Evolutionary conservation across 2,113 vertebrate species (phyloP).

Genomic region (Enhydra lutris): DNA sequence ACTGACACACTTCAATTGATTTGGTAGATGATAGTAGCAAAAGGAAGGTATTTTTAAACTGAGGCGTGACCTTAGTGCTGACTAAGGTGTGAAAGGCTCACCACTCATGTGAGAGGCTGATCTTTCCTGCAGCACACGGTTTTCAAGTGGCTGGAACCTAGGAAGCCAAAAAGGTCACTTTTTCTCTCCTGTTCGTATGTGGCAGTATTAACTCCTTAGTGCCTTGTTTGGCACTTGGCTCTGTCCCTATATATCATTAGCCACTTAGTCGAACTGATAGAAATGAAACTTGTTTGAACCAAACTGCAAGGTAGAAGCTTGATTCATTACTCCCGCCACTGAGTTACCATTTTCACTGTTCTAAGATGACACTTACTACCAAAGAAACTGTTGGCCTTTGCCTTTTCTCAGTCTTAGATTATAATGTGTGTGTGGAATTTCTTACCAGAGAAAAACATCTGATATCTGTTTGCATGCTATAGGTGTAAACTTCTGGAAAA

Average conservation of each 20-base stretch:
- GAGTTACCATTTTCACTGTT: not conserved
- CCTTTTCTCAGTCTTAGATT: conserved; percentile 36
- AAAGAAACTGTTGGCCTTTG: conserved; percentile 22
- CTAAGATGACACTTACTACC: not conserved
- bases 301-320: not conserved
- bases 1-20: not conserved
- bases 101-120: not conserved
- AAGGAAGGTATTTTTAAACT: not conserved
- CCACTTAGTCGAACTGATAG: not conserved
- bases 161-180: not conserved
- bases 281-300: not conserved
- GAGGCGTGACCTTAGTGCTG: not conserved
- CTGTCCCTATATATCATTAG: not conserved
- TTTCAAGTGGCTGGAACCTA: not conserved
- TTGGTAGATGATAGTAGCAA: not conserved
- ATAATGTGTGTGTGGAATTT: conserved; percentile 55
- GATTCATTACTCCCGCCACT: accelerated
- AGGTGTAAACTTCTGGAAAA: conserved; percentile 40
- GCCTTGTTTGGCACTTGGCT: not conserved
- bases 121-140: not conserved
- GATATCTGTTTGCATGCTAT: conserved; percentile 71
- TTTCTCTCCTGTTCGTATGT: not conserved
- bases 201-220: not conserved
- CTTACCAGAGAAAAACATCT: conserved; percentile 60
- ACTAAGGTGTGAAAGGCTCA: not conserved